Evolutionary conservation across 2,113 vertebrate genomes (phyloP).

Genomic region (Cathartes aura): DNA sequence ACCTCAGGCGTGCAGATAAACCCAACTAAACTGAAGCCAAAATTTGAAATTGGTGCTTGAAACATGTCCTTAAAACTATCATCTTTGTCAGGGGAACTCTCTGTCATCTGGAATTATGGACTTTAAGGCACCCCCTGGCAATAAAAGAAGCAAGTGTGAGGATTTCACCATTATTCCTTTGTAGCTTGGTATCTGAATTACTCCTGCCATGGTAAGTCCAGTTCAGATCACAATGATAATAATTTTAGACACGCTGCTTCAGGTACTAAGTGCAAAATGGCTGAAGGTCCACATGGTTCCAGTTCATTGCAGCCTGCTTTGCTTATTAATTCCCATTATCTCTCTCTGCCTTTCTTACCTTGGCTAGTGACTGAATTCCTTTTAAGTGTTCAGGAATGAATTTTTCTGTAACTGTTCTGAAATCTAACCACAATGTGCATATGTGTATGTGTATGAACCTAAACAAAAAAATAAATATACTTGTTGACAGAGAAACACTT

Average conservation of each 20-base stretch:
- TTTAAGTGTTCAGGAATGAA: conserved; percentile 6
- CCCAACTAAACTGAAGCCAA: background rate
- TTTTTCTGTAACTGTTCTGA: conserved; percentile 32
- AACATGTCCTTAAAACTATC: background rate
- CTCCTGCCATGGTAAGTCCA: background rate
- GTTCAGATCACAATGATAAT: background rate
- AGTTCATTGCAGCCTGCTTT: background rate
- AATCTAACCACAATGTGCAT: background rate
- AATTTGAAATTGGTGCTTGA: background rate
- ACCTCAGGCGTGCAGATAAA: conserved; percentile 34
- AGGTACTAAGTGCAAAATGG: background rate
- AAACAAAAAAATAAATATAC: conserved; percentile 37
- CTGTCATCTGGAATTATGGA: background rate
- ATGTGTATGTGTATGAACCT: background rate
- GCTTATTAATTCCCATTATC: background rate
- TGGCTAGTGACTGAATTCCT: background rate
- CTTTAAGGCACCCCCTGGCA: background rate
- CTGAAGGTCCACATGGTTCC: background rate
- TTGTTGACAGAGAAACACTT: conserved; percentile 43
- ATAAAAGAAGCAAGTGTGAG: background rate
- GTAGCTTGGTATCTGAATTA: background rate
- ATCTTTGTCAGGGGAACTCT: background rate
- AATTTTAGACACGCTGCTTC: background rate
- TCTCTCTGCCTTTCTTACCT: background rate
- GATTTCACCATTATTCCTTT: background rate